A percentile compares a stretch with the other conserved stretches of the same genome.
Evolutionary conservation across 2,888 invertebrate species (phyloP).

Genomic region (Odontocolon sp.): DNA sequence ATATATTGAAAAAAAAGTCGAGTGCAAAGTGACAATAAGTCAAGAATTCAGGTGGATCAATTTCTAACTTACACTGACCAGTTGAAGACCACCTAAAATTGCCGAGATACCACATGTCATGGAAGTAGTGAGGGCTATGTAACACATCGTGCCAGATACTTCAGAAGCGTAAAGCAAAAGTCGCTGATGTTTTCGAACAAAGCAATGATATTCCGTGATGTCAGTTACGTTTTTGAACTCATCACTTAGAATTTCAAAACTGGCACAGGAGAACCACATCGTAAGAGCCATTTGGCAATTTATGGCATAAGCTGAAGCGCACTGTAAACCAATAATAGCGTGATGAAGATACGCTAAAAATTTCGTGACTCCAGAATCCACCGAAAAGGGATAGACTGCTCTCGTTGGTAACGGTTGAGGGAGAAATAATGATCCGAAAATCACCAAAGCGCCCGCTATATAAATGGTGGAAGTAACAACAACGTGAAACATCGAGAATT

Average conservation of each 20-base stretch:
- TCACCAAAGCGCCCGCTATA: constrained; percentile 44
- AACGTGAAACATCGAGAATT: constrained; percentile 47
- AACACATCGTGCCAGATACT: not conserved
- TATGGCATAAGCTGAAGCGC: constrained; percentile 45
- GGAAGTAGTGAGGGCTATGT: not conserved
- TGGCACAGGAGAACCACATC: constrained; percentile 64
- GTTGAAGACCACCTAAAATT: constrained; percentile 54
- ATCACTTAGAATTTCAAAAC: constrained; percentile 58
- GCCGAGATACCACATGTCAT: not conserved
- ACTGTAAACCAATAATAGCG: constrained; percentile 30
- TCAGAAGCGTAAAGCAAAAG: constrained; percentile 32
- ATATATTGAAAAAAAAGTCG: not conserved
- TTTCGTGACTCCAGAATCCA: constrained; percentile 6
- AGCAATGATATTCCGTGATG: not conserved
- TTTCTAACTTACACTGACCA: constrained; percentile 13
- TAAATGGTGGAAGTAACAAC: constrained; percentile 38
- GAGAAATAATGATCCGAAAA: constrained; percentile 56
- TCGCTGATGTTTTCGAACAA: constrained; percentile 34
- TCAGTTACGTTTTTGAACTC: constrained; percentile 6
- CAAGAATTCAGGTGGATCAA: too few relatives aligned
- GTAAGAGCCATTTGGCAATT: constrained; percentile 63
- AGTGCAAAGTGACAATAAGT: not conserved
- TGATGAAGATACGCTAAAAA: constrained; percentile 47
- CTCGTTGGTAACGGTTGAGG: constrained; percentile 41
- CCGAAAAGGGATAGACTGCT: constrained; percentile 52